Evolutionary conservation across 92 coral and sea anemone species (phyloP).

Genomic region (Virgularia gustaviana): DNA sequence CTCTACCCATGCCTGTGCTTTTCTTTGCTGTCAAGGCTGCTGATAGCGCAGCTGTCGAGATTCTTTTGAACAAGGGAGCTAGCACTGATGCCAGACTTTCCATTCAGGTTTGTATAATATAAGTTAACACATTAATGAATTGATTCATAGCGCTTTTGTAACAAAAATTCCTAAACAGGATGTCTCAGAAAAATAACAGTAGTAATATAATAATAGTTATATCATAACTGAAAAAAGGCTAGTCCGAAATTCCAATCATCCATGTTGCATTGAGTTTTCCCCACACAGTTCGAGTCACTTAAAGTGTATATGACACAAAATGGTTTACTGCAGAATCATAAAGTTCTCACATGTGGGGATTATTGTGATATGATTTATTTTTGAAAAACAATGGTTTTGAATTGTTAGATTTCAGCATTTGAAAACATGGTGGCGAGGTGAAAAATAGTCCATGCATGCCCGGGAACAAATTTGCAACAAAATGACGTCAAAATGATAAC

Average conservation of each 20-base stretch:
- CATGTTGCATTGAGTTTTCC: too few species aligned
- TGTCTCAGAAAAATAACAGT: not conserved
- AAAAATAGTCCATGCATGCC: too few species aligned
- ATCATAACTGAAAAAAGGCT: too few species aligned
- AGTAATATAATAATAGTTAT: not conserved
- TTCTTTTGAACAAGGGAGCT: constrained; percentile 87
- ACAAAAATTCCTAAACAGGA: not conserved
- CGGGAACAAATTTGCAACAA: too few species aligned
- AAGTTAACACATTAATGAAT: constrained; percentile 6
- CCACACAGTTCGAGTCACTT: too few species aligned
- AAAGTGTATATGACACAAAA: too few species aligned
- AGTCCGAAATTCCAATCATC: too few species aligned
- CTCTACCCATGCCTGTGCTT: constrained; percentile 96
- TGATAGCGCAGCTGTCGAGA: constrained; percentile 90
- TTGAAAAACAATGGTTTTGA: too few species aligned
- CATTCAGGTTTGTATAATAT: constrained; percentile 62
- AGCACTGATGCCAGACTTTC: constrained; percentile 86
- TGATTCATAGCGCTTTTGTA: not conserved
- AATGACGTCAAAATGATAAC: too few species aligned
- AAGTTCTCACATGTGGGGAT: not conserved
- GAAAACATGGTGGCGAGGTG: too few species aligned
- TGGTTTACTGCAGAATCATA: not conserved
- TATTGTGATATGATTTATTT: not conserved
- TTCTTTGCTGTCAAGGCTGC: constrained; percentile 99
- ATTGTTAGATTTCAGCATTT: too few species aligned